Conservation (phyloP, 1,140 invertebrate genomes). For the Anastrepha obliqua region DNA sequence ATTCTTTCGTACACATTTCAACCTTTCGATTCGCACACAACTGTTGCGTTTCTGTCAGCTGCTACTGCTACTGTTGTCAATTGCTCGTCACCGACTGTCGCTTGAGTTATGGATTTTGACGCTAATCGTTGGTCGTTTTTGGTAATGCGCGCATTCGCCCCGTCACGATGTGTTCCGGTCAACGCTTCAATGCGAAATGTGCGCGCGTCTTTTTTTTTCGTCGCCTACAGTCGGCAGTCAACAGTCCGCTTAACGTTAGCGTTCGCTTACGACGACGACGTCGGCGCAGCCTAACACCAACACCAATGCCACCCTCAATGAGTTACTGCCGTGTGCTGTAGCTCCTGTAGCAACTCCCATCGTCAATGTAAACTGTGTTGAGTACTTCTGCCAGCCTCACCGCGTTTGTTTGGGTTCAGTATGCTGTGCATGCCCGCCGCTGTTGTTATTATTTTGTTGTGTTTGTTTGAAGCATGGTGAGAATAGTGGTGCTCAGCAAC, state of each 20-base stretch:
- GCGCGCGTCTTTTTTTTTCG: slow-evolving; percentile 7
- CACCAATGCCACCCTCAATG: slow-evolving; percentile 10
- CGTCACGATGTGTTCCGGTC: slow-evolving; percentile 24
- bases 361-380: not conserved
- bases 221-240: not conserved
- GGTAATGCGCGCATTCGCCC: not conserved
- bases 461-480: not conserved
- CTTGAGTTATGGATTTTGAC: not conserved
- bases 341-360: not conserved
- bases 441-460: not conserved
- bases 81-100: not conserved
- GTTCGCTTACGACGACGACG: not conserved
- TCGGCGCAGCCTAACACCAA: not conserved
- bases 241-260: too few species aligned
- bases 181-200: slow-evolving; percentile 40
- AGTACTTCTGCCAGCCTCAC: slow-evolving; percentile 11
- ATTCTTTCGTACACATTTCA: not conserved
- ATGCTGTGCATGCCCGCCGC: not conserved
- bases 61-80: not conserved
- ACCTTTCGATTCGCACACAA: not conserved
- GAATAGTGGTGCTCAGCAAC: not conserved
- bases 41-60: not conserved
- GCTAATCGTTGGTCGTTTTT: not conserved
- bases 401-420: not conserved
- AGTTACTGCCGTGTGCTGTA: not conserved